Base-by-base conservation (phyloP, 2,797 vertebrate species). In the Dendrocincla tyrannina region DNA sequence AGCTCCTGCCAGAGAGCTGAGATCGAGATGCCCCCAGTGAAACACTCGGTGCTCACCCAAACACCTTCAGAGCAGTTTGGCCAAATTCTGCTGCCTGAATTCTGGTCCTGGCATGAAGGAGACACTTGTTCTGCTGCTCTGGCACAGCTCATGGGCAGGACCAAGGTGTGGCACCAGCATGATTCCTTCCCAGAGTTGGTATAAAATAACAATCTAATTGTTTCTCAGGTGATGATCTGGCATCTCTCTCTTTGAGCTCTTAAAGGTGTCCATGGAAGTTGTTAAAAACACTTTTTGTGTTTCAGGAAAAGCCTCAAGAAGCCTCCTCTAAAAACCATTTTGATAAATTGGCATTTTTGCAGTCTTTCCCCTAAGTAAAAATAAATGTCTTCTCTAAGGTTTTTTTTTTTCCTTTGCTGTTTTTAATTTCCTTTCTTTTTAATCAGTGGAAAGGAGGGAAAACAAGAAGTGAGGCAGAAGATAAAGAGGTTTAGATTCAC, bases 91-190 rank as follows among this genome's bases (percentile, higher is more conserved):
- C 62, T 50, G n/a, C 42, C 68, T 23, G 32, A 53, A 11, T 28
- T 52, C 53, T 39, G 72, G 7, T 22, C 46, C 59, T 37, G 27
- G 63, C 4, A 13, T 6, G 32, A 23, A 70, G 41, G 59, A 42
- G 19, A 4, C 28, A 10, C 28, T 32, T 39, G 8, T 42, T 46
- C 22, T 53, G 39, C 41, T 10, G 59, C 27, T 0, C 37, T 41
- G 33, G 7, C 25, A 44, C 66, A 17, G 4, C 62, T 32, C 69
- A 4, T 25, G 39, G 47, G 0, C 39, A 7, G 39, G 1, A 8
- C 1, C 62, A 18, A 20, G 49, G 2, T 7, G 67, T 17, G 62
- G 13, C 0, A 0, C 56, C 1, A 22, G 16, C 11, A 37, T 3
- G 0, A 35, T 14, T 33, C 0, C 0, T 20, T 30, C 41, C n/a